phyloP scores from a whole-genome alignment of 2,888 invertebrate genomes.

The Hirtodrosophila cameraria region DNA sequence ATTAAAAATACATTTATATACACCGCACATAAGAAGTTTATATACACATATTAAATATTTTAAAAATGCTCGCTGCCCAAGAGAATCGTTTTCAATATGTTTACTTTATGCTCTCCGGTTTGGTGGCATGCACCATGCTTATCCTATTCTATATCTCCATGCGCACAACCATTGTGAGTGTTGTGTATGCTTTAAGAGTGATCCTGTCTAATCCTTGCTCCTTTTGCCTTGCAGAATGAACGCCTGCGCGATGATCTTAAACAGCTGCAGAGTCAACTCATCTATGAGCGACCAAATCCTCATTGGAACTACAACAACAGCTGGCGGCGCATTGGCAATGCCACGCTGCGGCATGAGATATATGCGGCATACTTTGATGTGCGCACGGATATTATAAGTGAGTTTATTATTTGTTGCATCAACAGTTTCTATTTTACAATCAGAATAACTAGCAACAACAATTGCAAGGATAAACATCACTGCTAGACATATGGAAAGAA shows the following conservation, averaged over 20 bases:
- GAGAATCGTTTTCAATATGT: conserved; percentile 80
- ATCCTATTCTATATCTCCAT: conserved; percentile 80
- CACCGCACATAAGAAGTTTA: neutral
- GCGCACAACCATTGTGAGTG: conserved; percentile 80
- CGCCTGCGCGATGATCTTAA: conserved; percentile 72
- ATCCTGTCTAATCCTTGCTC: neutral
- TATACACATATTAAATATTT: conserved; percentile 6
- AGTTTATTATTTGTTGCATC: conserved; percentile 25
- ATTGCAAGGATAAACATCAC: too few species aligned
- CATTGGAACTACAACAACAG: conserved; percentile 81
- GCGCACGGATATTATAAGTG: conserved; percentile 78
- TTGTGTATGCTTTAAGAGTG: neutral
- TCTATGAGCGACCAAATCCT: conserved; percentile 72
- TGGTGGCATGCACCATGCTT: conserved; percentile 79
- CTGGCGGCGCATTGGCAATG: conserved; percentile 81
- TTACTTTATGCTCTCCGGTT: conserved; percentile 80
- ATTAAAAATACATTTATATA: conserved; percentile 36
- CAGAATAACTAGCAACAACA: too few species aligned
- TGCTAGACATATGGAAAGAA: too few species aligned
- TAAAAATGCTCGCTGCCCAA: conserved; percentile 63
- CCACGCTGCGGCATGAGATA: conserved; percentile 76
- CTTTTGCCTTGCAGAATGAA: conserved; percentile 64
- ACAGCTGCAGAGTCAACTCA: conserved; percentile 68
- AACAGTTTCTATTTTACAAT: too few species aligned
- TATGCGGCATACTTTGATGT: conserved; percentile 84